Base-by-base conservation (phyloP, 2,888 invertebrate genomes). In the Tachina lurida region DNA sequence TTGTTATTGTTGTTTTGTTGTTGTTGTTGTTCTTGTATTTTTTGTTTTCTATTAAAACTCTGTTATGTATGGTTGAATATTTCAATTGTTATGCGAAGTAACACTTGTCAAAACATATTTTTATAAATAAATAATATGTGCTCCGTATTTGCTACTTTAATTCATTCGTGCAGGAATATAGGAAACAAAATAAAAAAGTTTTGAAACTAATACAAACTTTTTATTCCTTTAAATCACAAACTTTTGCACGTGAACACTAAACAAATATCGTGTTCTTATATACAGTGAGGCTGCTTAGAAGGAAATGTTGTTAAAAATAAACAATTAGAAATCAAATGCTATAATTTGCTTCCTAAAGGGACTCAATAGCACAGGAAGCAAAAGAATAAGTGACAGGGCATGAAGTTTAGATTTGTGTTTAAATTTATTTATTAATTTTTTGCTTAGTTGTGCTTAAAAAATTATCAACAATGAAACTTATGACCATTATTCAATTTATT, bases 31-130 rank as follows among this genome's bases (percentile, higher is more conserved):
- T 63, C 8, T 49, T 31, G 65, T 19, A 31, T 67, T 41, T 41
- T 43, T 68, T 67, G 75, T 79, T 83, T 85, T 77, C 78, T 71
- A 82, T 56, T 70, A 79, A 76, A 82, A 75, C 78, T 71, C 75
- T 63, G 4, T 41, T 71, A 41, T 62, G 54, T 63, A 43, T 54
- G n/a, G 43, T 68, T 56, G 12, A 45, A 81, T 62, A 75, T 81
- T 75, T 75, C 52, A 60, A 60, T 49, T 73, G 45, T 62, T 73
- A 43, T 56, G 39, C 10, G 9, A 71, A 58, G 10, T 45, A 45
- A 56, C 56, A 15, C 3, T 22, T 60, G 8, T 31, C n/a, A 45
- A 49, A 73, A 19, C 9, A 60, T 60, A 73, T 47, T 47, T 71
- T n/a, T 43, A 58, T 47, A 17, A 45, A 22, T 13, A 41, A 31